Evolutionary conservation across 2,113 vertebrate genomes (phyloP), one percentile per base, ranked within the genome.

Genomic region (Grus americana): DNA sequence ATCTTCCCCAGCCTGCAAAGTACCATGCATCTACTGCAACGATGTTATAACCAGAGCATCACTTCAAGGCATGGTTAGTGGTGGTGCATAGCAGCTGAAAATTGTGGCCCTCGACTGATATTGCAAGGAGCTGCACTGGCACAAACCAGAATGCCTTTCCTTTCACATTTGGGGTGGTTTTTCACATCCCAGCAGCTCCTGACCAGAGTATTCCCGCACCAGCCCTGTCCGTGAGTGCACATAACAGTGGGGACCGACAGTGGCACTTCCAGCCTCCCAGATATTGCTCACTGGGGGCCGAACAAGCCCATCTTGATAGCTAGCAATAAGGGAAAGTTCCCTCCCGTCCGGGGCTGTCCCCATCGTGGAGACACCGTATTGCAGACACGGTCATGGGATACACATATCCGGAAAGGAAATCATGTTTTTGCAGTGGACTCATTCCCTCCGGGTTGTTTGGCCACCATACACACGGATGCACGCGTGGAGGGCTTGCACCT

Each of bases 401-500:
- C 57, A 55, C 55, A 5, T 6, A 63, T 24, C 57, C 34, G 88
- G 96, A 95, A 94, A 88, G 91, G 46, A 97, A 95, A 61, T 96
- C 88, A 86, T 95, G 95, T 90, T 94, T 92, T n/a, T 82, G 32
- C 82, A 88, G 90, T 0, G 1, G 7, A 9, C 78, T 95, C 90
- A 55, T 95, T 95, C 95, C 95, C 96, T 89, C 42, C 3, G 1
- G 73, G 49, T 49, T 13, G 32, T 59, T 95, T 55, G 87, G 68
- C 73, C 0, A 2, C 74, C 0, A 5, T 7, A 38, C 15, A 0
- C 86, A 4, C 1, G 2, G 75, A 81, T 67, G 75, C 2, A 0
- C 61, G n/a, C 1, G 0, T 6, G 42, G n/a, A 55, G 30, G 24
- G 59, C 52, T 90, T 44, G 8, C 9, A 1, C 12, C 24, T 52